Conservation (phyloP, 2,888 invertebrate genomes). For the Yponomeuta cagnagella region DNA sequence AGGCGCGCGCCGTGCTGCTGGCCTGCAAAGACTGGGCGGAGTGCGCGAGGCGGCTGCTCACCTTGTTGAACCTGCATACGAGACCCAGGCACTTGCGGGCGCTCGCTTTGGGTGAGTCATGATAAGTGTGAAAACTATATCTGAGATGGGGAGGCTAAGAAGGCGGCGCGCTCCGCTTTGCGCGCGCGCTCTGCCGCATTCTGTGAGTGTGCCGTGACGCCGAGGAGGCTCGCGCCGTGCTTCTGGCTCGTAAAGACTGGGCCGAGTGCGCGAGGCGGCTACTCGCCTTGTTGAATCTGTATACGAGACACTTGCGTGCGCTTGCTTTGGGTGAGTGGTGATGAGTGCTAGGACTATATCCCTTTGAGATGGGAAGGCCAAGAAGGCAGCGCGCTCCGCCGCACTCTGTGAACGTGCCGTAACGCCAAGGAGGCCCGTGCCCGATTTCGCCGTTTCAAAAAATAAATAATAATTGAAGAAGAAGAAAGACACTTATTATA, state of each 20-base stretch:
- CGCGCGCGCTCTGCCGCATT: conserved; percentile 83
- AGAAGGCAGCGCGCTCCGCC: conserved; percentile 82
- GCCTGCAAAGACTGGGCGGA: conserved; percentile 92
- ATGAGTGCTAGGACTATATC: not conserved
- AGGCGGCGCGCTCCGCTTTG: conserved; percentile 86
- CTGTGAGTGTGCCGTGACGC: conserved; percentile 80
- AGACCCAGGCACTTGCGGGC: conserved; percentile 86
- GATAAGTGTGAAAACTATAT: no score
- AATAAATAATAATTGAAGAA: no score
- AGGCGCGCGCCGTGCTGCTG: conserved; percentile 78
- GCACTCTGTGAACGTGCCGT: conserved; percentile 81
- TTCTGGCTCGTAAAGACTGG: conserved; percentile 88
- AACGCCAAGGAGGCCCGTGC: conserved; percentile 81
- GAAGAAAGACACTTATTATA: no score
- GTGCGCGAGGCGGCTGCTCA: conserved; percentile 89
- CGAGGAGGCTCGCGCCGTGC: conserved; percentile 79
- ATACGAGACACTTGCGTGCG: conserved; percentile 87
- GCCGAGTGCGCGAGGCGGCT: conserved; percentile 90
- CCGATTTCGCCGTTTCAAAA: not conserved
- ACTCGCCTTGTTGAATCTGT: conserved; percentile 91
- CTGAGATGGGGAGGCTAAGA: no score
- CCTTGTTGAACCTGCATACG: conserved; percentile 91
- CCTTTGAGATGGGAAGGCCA: conserved; percentile 35
- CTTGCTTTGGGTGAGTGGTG: conserved; percentile 79
- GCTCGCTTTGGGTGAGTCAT: conserved; percentile 79